Percentiles rank a stretch among this genome's conserved stretches.
phyloP scores from a whole-genome alignment of 2,113 vertebrate species.

The Dipodomys ordii region DNA sequence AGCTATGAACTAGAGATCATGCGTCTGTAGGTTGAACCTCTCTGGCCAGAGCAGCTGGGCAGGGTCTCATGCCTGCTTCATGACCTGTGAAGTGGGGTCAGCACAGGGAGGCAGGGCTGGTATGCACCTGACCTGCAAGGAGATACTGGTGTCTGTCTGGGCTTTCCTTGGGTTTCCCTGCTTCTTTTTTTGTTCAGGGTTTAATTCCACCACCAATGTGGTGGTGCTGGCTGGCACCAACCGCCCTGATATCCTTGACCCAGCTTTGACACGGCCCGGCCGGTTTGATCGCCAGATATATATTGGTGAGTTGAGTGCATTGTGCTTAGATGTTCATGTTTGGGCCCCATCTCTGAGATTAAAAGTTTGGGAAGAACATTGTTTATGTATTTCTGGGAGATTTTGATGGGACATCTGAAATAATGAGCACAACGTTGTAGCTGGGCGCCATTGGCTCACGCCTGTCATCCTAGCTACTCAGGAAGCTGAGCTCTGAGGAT shows the following conservation, averaged over 20 bases:
- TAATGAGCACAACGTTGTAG: too few relatives aligned
- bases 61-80: not conserved
- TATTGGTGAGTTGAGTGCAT: constrained; percentile 84
- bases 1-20: too few relatives aligned
- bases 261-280: constrained; percentile 88
- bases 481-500: too few relatives aligned
- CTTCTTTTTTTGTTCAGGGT: constrained; percentile 82
- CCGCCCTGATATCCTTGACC: constrained; percentile 88
- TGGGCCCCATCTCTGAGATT: not conserved
- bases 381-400: not conserved
- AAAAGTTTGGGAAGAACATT: not conserved
- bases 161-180: not conserved
- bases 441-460: too few relatives aligned
- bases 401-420: not conserved
- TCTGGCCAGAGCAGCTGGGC: not conserved
- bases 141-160: not conserved
- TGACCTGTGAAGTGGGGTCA: too few relatives aligned
- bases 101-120: not conserved
- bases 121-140: not conserved
- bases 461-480: too few relatives aligned
- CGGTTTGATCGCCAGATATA: constrained; percentile 91
- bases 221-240: constrained; percentile 90
- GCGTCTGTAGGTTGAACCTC: not conserved
- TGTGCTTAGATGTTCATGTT: too few relatives aligned
- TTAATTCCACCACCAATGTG: constrained; percentile 88